A percentile compares a stretch with the other conserved stretches of the same genome.
These are phyloP conservation scores for Spea hammondii DNA, from an alignment of 2,797 vertebrate genomes.

Conservation along the genomic window DNA sequence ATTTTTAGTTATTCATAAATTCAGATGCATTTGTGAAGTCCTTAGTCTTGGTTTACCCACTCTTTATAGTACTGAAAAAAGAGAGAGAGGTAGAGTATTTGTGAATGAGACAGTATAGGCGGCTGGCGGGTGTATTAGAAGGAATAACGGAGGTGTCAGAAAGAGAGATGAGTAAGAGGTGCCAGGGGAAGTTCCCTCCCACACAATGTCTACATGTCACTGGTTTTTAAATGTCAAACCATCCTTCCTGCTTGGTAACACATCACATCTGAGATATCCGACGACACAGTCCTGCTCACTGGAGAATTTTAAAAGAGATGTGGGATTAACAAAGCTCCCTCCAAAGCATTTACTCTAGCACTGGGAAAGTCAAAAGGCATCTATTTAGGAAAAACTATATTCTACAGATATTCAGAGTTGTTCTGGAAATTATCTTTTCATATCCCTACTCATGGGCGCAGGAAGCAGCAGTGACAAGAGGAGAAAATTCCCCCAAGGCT, in stretches of 20 bases:
- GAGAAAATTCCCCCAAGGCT: too few species aligned
- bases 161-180: slow-evolving; percentile 41
- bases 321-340: neutral
- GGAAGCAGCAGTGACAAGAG: too few species aligned
- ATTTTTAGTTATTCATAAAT: too few species aligned
- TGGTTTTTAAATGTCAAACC: slow-evolving; percentile 52
- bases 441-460: too few species aligned
- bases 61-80: slow-evolving; percentile 17
- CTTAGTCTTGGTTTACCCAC: neutral
- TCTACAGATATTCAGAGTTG: neutral
- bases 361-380: neutral
- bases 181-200: slow-evolving; percentile 41
- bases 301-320: slow-evolving; percentile 31
- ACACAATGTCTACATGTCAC: slow-evolving; percentile 50
- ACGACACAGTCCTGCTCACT: slow-evolving; percentile 18
- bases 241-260: slow-evolving; percentile 42
- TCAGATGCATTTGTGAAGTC: too few species aligned
- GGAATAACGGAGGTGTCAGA: slow-evolving; percentile 35
- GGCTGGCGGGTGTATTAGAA: slow-evolving; percentile 32
- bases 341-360: neutral
- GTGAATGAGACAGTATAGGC: slow-evolving; percentile 40
- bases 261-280: slow-evolving; percentile 25
- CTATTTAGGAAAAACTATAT: neutral
- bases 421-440: too few species aligned
- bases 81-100: neutral